A percentile compares a stretch with the other conserved stretches of the same genome.
Evolutionary conservation across 2,888 invertebrate species (phyloP).

Genomic region (Acleris sparsana): DNA sequence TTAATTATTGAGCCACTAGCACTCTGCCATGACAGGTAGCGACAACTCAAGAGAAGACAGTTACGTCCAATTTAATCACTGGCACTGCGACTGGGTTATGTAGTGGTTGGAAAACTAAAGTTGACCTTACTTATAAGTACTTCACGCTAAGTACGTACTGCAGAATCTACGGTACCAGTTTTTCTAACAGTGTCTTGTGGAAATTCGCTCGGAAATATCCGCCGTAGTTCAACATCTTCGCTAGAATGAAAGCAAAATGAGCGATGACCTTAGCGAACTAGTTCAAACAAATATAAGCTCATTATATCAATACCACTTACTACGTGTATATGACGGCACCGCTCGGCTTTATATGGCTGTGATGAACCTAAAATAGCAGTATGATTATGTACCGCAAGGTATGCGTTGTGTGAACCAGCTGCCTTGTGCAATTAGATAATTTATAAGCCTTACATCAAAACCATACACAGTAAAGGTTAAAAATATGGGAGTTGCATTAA

Average conservation of each 20-base stretch:
- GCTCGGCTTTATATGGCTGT: slow-evolving; percentile 46
- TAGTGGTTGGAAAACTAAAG: no score
- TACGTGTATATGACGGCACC: slow-evolving; percentile 68
- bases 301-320: slow-evolving; percentile 55
- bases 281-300: slow-evolving; percentile 24
- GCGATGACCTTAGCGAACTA: slow-evolving; percentile 27
- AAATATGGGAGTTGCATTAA: not conserved
- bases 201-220: slow-evolving; percentile 73
- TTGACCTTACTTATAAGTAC: no score
- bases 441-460: slow-evolving; percentile 5
- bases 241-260: slow-evolving; percentile 48
- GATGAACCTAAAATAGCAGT: slow-evolving; percentile 52
- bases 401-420: slow-evolving; percentile 13
- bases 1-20: no score
- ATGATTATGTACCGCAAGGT: slow-evolving; percentile 8
- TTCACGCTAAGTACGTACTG: slow-evolving; percentile 51
- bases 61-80: no score
- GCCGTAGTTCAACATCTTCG: slow-evolving; percentile 72
- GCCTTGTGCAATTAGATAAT: slow-evolving; percentile 8
- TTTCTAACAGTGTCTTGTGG: slow-evolving; percentile 70
- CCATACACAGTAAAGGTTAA: slow-evolving; percentile 1
- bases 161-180: slow-evolving; percentile 65
- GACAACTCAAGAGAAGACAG: no score
- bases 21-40: no score
- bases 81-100: no score